Base-by-base conservation (phyloP, 2,797 vertebrate species). In the Perodicticus potto region DNA sequence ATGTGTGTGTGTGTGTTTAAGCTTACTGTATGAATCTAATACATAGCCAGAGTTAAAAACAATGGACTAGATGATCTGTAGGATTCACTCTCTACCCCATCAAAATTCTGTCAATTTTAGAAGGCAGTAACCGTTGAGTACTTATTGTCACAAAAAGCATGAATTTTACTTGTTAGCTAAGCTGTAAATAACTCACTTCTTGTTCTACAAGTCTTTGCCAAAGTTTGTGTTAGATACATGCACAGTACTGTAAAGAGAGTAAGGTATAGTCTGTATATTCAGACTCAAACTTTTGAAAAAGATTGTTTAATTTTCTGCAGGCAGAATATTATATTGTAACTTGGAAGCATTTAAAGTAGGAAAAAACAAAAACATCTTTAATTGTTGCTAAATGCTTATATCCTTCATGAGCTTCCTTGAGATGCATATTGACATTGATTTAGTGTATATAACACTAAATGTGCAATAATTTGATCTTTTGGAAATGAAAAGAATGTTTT, bases 401-500 rank as follows among this genome's bases (percentile, higher is more conserved):
- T 93, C 29, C 16, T 65, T 63, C 17, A 65, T 65, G 93, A 74
- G 34, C 40, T 95, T 7, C 32, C 4, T 87, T 74, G 61, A 91
- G 45, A 81, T 49, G 17, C 32, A 19, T 92, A n/a, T 32, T 84
- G 43, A 29, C 6, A 16, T 17, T 73, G 8, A 53, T 67, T 70
- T 92, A 94, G 32, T 49, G 10, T 57, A 7, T 76, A 6, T 88
- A 45, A 53, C 34, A 34, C 40, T 34, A 86, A 40, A 22, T 67
- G 25, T 91, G 74, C 29, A 53, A 16, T 88, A 73, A 73, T 61
- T 95, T 78, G 12, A 17, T 81, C n/a, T n/a, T n/a, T n/a, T n/a
- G n/a, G n/a, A 81, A 61, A 67, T 65, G 34, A 94, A 67, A 96
- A 95, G 84, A 89, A 65, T 74, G 32, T 61, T 92, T 95, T 40